Evolutionary conservation across 1,140 invertebrate genomes (phyloP), one percentile per base, ranked within the genome.

Genomic region (Drosophila kikkawai): DNA sequence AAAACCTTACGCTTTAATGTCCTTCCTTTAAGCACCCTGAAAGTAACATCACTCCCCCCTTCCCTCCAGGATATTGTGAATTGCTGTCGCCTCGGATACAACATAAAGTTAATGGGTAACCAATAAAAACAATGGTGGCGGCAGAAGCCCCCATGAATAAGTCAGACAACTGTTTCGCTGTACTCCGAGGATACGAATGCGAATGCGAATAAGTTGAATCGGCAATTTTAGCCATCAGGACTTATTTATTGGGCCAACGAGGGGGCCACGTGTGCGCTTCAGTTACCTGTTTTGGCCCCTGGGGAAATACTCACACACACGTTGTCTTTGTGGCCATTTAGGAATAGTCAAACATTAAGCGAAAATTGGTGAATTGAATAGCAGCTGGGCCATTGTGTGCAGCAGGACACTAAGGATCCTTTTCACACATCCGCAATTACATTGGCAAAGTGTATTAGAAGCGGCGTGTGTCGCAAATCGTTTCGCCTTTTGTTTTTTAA

Each of bases 401-500:
- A 26, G 58, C 67, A 5, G 47, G 13, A 48, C 19, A 44, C 47
- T 53, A 64, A 53, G 75, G 47, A 36, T 45, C 48, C 67, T 68
- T 79, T 74, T 71, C 76, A 67, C 61, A 80, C 78, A 74, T 81
- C 63, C 48, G 71, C 56, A 64, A 68, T 59, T 65, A 80, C 77
- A 71, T 45, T 45, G 76, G 57, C 76, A 41, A 79, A 71, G 66
- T 73, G 58, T 79, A 79, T 79, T 70, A 13, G 47, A 22, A 22
- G 65, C 51, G 51, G 32, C 39, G 66, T 60, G 74, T 77, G 77
- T 80, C 78, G 69, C 57, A 63, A 71, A 73, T 53, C 41, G 66
- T 50, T 69, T 66, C 34, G 42, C 45, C 60, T 75, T 55, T 79
- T 83, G 48, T 68, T 75, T 83, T 83, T 77, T 77, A 76, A 82